A percentile compares a stretch with the other conserved stretches of the same genome.
These are phyloP conservation scores for Dasysyrphus albostriatus DNA, from an alignment of 2,888 invertebrate species.

Conservation along the genomic window DNA sequence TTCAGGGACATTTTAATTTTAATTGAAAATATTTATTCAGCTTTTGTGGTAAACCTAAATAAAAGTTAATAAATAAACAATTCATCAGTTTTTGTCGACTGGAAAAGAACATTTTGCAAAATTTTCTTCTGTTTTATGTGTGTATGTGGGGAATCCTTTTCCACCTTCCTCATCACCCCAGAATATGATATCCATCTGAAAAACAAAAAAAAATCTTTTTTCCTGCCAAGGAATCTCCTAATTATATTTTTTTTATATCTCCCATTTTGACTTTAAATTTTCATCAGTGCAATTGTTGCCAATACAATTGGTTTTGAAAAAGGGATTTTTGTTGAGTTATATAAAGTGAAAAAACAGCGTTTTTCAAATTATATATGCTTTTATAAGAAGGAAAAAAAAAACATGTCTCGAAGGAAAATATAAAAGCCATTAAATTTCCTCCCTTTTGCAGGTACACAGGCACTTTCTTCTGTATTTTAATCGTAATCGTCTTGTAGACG, in stretches of 20 bases:
- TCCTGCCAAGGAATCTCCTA: slow-evolving; percentile 48
- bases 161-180: slow-evolving; percentile 5
- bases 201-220: slow-evolving; percentile 39
- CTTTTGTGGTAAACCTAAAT: slow-evolving; percentile 6
- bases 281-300: neutral
- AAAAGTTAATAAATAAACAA: slow-evolving; percentile 28
- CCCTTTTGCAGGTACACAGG: slow-evolving; percentile 68
- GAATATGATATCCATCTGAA: slow-evolving; percentile 26
- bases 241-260: slow-evolving; percentile 25
- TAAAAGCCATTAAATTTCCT: slow-evolving; percentile 43
- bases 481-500: slow-evolving; percentile 64
- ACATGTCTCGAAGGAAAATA: slow-evolving; percentile 27
- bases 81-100: slow-evolving; percentile 32
- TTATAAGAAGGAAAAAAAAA: slow-evolving; percentile 16
- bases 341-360: slow-evolving; percentile 49
- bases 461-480: slow-evolving; percentile 52
- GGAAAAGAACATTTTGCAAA: slow-evolving; percentile 63
- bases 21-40: neutral
- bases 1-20: slow-evolving; percentile 26
- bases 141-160: slow-evolving; percentile 52
- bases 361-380: slow-evolving; percentile 20
- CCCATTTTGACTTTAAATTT: neutral
- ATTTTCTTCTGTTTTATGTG: slow-evolving; percentile 45
- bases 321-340: slow-evolving; percentile 42
- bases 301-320: neutral